Conservation (phyloP, 1,140 invertebrate genomes). For the Tetranychus urticae region DNA sequence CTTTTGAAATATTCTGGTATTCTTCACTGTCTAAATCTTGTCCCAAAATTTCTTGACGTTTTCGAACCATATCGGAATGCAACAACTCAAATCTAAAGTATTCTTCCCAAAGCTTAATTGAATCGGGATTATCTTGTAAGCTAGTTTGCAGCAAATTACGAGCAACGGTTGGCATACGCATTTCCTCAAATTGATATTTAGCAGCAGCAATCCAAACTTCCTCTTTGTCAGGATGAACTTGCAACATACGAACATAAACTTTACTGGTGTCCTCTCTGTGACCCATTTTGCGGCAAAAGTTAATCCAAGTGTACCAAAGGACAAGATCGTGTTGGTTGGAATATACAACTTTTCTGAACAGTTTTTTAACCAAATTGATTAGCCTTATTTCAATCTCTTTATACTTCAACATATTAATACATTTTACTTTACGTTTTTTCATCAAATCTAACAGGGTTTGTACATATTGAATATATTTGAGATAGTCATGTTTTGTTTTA, state of each 20-base stretch:
- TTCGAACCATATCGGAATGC: conserved; percentile 14
- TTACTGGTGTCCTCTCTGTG: conserved; percentile 19
- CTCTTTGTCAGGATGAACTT: conserved; percentile 38
- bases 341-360: conserved; percentile 27
- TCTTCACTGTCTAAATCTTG: conserved; percentile 6
- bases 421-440: conserved; percentile 20
- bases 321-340: conserved; percentile 37
- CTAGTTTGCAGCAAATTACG: conserved; percentile 36
- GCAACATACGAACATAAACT: conserved; percentile 29
- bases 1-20: conserved; percentile 4
- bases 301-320: conserved; percentile 42
- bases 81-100: conserved; percentile 19
- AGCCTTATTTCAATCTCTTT: conserved; percentile 38
- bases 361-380: conserved; percentile 33
- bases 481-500: conserved; percentile 41
- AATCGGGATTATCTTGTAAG: conserved; percentile 36
- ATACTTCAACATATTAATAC: conserved; percentile 26
- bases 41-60: conserved; percentile 12
- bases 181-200: conserved; percentile 44
- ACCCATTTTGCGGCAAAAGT: conserved; percentile 38
- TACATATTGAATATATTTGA: conserved; percentile 45
- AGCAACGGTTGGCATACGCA: conserved; percentile 35
- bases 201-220: conserved; percentile 44
- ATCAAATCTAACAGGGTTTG: conserved; percentile 38
- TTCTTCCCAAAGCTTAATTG: conserved; percentile 33